phyloP scores from a whole-genome alignment of 2,797 vertebrate genomes.

The Tangara arthus region DNA sequence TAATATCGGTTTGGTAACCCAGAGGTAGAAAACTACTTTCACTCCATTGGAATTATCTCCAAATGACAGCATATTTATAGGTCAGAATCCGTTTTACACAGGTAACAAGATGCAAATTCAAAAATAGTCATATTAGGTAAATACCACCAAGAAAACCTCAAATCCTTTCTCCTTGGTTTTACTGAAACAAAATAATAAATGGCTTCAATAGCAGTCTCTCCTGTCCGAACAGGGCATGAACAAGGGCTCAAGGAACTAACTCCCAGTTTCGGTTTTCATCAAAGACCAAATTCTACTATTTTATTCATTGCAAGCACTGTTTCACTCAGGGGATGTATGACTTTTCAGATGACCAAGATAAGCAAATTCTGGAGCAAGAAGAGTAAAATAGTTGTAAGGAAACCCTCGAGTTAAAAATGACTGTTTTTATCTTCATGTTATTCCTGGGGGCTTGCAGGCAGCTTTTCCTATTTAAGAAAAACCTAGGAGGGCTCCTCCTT shows the following conservation, averaged over 20 bases:
- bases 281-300: neutral
- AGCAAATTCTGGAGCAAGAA: neutral
- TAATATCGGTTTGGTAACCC: neutral
- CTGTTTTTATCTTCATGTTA: neutral
- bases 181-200: neutral
- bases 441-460: neutral
- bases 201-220: neutral
- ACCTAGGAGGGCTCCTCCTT: neutral
- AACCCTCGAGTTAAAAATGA: neutral
- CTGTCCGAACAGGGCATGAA: neutral
- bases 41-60: neutral
- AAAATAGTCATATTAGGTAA: neutral
- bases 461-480: neutral
- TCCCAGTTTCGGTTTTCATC: neutral
- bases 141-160: neutral
- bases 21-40: neutral
- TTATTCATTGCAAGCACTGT: neutral
- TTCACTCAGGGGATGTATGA: neutral
- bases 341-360: neutral
- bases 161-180: neutral
- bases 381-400: neutral
- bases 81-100: neutral
- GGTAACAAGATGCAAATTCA: neutral
- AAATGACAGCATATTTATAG: neutral
- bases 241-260: neutral